phyloP scores from a whole-genome alignment of 2,797 vertebrate species.

The Gallinago nigripennis region DNA sequence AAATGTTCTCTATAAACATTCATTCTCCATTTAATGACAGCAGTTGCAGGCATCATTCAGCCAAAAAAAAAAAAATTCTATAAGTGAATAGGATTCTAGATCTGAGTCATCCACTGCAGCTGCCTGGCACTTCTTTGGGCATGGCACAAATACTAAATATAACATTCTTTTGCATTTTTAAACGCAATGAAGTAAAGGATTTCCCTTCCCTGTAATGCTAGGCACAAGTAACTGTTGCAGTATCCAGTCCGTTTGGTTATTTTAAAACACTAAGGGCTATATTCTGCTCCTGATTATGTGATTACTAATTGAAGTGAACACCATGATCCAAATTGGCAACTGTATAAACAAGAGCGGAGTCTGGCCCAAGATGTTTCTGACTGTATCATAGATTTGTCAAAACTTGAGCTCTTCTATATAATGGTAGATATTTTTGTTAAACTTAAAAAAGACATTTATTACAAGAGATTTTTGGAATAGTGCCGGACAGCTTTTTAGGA shows the following conservation, averaged over 20 bases:
- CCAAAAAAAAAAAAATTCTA: neutral
- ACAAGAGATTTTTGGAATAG: conserved; percentile 61
- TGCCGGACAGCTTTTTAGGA: conserved; percentile 65
- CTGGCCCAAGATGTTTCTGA: neutral
- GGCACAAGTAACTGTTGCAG: neutral
- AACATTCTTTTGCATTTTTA: conserved; percentile 21
- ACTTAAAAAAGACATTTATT: conserved; percentile 35
- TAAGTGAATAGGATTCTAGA: neutral
- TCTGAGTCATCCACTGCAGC: conserved; percentile 49
- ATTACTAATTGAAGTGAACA: neutral
- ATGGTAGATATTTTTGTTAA: conserved; percentile 57
- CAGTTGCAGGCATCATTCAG: conserved; percentile 23
- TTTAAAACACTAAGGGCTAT: conserved; percentile 49
- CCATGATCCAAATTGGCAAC: neutral
- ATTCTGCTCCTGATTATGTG: conserved; percentile 32
- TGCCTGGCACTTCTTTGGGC: conserved; percentile 33
- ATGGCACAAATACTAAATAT: conserved; percentile 36
- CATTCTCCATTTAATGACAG: neutral
- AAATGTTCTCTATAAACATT: neutral
- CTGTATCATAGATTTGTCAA: neutral
- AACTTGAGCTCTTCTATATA: conserved; percentile 46
- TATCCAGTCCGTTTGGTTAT: conserved; percentile 22
- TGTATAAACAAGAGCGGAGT: conserved; percentile 37
- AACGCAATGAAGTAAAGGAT: conserved; percentile 29
- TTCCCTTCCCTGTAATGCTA: conserved; percentile 6